Evolutionary conservation across 2,797 vertebrate genomes (phyloP).

Genomic region (Sciurus vulgaris): DNA sequence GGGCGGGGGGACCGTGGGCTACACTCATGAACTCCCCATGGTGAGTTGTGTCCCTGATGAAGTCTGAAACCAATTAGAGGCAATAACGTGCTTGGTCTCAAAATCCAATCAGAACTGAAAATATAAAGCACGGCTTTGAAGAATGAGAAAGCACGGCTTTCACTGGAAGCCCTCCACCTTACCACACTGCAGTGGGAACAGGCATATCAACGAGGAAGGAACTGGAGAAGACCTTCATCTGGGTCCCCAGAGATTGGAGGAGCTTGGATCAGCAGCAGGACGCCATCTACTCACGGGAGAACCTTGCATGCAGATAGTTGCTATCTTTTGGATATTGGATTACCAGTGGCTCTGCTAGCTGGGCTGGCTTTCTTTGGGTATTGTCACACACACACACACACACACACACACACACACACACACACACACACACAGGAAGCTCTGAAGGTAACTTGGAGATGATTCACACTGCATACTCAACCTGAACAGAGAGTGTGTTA

Average conservation of each 20-base stretch:
- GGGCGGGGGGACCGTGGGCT: background rate
- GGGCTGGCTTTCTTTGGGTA: background rate
- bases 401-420: too few species aligned
- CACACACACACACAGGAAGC: background rate
- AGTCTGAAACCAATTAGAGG: slow-evolving; percentile 72
- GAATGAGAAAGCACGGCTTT: background rate
- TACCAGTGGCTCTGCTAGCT: background rate
- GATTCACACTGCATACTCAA: background rate
- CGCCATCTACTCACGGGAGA: background rate
- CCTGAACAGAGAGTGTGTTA: rapidly evolving
- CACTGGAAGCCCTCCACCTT: rapidly evolving
- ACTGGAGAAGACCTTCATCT: rapidly evolving
- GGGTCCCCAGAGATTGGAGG: background rate
- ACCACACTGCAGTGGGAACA: rapidly evolving
- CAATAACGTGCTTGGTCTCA: background rate
- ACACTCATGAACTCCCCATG: background rate
- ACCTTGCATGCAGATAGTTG: background rate
- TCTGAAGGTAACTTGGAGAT: background rate
- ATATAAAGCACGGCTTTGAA: background rate
- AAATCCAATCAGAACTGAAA: background rate
- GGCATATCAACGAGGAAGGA: background rate
- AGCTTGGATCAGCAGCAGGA: rapidly evolving
- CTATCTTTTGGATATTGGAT: background rate
- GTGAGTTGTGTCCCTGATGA: background rate
- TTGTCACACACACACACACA: background rate